Percentiles rank a stretch among this genome's conserved stretches.
phyloP scores from a whole-genome alignment of 2,797 vertebrate species.

The Lagocephalus sceleratus region DNA sequence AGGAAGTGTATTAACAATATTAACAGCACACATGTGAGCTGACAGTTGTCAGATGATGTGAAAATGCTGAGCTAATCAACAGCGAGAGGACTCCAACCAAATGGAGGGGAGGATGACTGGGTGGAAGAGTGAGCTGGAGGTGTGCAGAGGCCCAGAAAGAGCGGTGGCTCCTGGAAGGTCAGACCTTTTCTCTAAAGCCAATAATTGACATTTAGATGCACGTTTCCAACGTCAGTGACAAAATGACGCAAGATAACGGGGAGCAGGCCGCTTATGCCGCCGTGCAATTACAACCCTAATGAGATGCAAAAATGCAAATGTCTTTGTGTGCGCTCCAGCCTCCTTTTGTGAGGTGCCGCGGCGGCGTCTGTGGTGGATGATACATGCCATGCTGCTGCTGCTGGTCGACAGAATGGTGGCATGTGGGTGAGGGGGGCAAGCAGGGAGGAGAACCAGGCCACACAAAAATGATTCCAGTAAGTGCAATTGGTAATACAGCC shows the following conservation, averaged over 20 bases:
- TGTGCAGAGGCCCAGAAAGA: conserved; percentile 41
- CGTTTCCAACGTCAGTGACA: conserved; percentile 91
- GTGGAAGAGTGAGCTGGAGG: conserved; percentile 11
- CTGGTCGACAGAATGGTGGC: conserved; percentile 82
- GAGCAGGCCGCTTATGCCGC: conserved; percentile 84
- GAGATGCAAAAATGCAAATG: conserved; percentile 99
- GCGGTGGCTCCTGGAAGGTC: conserved; percentile 89
- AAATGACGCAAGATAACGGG: conserved; percentile 88
- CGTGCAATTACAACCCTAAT: conserved; percentile 95
- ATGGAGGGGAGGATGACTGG: conserved; percentile 1
- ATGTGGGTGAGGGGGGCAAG: conserved; percentile 79
- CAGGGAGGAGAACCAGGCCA: conserved; percentile 77
- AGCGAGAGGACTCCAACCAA: conserved; percentile 24
- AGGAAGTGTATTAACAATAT: conserved; percentile 34
- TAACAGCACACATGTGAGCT: conserved; percentile 33
- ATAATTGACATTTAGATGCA: conserved; percentile 98
- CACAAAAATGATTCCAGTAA: conserved; percentile 72
- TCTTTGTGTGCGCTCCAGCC: conserved; percentile 82
- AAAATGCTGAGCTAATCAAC: conserved; percentile 32
- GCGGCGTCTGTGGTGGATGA: conserved; percentile 84
- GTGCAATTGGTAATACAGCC: conserved; percentile 63
- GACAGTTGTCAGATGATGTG: conserved; percentile 34
- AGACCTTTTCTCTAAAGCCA: conserved; percentile 87
- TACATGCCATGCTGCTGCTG: conserved; percentile 86
- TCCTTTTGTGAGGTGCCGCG: conserved; percentile 88